Evolutionary conservation across 2,888 invertebrate species (phyloP).

Genomic region (Phalera bucephala): DNA sequence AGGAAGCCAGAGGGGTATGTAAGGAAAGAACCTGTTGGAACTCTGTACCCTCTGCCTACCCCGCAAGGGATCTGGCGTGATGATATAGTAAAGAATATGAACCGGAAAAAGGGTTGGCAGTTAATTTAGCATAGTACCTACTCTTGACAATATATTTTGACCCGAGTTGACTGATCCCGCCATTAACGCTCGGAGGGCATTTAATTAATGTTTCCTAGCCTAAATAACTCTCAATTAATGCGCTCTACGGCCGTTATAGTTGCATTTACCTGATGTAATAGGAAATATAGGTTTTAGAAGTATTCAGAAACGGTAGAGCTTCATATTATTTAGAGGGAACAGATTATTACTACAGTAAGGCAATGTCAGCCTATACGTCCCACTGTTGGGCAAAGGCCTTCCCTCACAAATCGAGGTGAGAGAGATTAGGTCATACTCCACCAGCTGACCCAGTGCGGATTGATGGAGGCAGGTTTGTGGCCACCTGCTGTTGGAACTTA

Average conservation of each 20-base stretch:
- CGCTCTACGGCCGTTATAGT: constrained; percentile 25
- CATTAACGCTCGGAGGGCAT: constrained; percentile 24
- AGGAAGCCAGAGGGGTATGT: no score
- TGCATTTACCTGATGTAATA: constrained; percentile 19
- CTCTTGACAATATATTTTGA: constrained; percentile 23
- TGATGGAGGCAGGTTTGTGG: no score
- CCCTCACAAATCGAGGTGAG: constrained; percentile 2
- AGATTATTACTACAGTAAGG: no score
- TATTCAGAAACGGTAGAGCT: not conserved
- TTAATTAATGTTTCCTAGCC: constrained; percentile 68
- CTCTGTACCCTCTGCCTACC: no score
- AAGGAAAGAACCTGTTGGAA: no score
- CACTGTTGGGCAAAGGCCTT: not conserved
- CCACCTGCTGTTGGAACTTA: no score
- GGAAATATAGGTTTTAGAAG: not conserved
- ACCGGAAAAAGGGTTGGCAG: no score
- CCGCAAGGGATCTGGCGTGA: no score
- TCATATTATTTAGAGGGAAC: no score
- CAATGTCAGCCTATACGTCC: not conserved
- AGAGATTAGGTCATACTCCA: not conserved
- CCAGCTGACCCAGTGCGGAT: not conserved
- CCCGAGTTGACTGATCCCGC: constrained; percentile 40
- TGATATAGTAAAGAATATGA: no score
- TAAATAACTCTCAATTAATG: constrained; percentile 57
- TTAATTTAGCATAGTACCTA: constrained; percentile 7